phyloP scores from a whole-genome alignment of 2,888 invertebrate species.

The Tanytarsus gracilentus region DNA sequence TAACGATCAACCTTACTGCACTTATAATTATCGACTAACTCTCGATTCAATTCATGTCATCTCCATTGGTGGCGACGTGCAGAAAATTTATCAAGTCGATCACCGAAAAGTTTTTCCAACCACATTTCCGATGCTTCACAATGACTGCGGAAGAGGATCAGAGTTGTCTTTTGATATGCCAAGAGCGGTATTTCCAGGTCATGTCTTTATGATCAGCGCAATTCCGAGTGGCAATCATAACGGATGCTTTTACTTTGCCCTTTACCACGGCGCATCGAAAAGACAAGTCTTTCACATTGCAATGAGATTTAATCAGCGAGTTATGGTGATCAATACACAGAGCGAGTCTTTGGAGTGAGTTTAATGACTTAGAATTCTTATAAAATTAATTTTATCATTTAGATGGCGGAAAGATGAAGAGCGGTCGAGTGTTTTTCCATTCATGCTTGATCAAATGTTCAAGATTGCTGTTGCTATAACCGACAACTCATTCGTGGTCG shows the following conservation, averaged over 20 bases:
- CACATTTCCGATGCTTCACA: constrained; percentile 42
- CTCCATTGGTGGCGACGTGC: constrained; percentile 41
- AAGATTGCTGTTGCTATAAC: constrained; percentile 41
- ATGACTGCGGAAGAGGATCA: constrained; percentile 34
- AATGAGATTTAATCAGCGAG: constrained; percentile 39
- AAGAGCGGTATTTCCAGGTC: constrained; percentile 40
- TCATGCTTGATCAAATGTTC: constrained; percentile 42
- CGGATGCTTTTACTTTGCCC: constrained; percentile 40
- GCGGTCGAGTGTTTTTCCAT: constrained; percentile 42
- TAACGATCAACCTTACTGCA: constrained; percentile 40
- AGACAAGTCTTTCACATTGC: constrained; percentile 41
- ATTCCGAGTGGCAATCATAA: constrained; percentile 40
- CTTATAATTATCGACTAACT: constrained; percentile 39
- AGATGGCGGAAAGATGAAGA: constrained; percentile 35
- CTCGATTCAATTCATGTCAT: constrained; percentile 36
- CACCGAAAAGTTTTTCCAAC: constrained; percentile 41
- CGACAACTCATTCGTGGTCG: constrained; percentile 40
- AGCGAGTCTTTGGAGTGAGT: constrained; percentile 39
- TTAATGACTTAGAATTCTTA: not conserved
- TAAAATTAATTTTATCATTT: not conserved
- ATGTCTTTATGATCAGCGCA: constrained; percentile 40
- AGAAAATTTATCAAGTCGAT: constrained; percentile 42
- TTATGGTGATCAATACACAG: constrained; percentile 40
- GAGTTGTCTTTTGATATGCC: constrained; percentile 41
- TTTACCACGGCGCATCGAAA: constrained; percentile 40